Conservation (phyloP, 2,113 vertebrate genomes). For the Onychostoma macrolepis region DNA sequence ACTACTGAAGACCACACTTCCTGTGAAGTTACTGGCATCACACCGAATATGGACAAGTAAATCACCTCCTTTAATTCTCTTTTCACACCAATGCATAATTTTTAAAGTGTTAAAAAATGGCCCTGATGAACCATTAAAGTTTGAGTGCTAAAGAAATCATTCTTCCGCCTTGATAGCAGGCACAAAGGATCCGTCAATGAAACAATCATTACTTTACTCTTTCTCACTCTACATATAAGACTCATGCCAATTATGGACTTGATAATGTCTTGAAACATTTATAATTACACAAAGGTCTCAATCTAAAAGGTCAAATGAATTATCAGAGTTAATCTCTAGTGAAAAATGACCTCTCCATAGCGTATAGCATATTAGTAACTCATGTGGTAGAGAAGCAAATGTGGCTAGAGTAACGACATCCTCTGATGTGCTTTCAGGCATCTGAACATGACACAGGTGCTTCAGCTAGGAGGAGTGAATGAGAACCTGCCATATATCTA, state of each 20-base stretch:
- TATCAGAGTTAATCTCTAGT: slow-evolving; percentile 37
- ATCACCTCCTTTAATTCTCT: background rate
- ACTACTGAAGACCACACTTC: slow-evolving; percentile 80
- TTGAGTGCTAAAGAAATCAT: background rate
- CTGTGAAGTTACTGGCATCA: slow-evolving; percentile 80
- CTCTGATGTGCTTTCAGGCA: slow-evolving; percentile 72
- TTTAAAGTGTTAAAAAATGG: background rate
- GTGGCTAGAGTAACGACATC: slow-evolving; percentile 2
- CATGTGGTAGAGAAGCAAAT: background rate
- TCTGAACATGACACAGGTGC: slow-evolving; percentile 82
- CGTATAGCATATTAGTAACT: slow-evolving; percentile 28
- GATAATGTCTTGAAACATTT: slow-evolving; percentile 32
- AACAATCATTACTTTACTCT: background rate
- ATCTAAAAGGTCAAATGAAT: slow-evolving; percentile 41
- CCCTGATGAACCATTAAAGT: background rate
- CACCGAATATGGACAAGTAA: slow-evolving; percentile 80
- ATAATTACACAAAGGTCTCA: slow-evolving; percentile 40
- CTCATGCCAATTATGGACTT: slow-evolving; percentile 38
- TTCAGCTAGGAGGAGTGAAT: slow-evolving; percentile 88
- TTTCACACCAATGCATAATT: background rate
- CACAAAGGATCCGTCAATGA: background rate
- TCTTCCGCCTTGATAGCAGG: background rate
- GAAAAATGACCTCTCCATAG: slow-evolving; percentile 11
- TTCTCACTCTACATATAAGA: slow-evolving; percentile 37
- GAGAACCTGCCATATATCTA: slow-evolving; percentile 83